These are phyloP conservation scores for Lamellibrachia satsuma DNA, from an alignment of 2,888 invertebrate genomes.

Conservation along the genomic window DNA sequence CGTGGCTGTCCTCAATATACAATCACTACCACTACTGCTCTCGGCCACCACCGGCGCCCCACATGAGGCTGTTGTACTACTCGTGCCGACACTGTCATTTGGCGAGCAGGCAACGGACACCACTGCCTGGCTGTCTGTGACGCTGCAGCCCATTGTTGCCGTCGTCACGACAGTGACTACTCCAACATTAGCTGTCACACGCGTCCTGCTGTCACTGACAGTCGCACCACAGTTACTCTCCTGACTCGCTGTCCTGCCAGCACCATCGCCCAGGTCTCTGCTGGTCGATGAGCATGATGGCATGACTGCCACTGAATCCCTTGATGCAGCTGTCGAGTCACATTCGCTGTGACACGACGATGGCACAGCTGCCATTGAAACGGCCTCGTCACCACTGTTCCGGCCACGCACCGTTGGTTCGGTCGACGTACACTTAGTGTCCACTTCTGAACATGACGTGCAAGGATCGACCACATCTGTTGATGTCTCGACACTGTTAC, in stretches of 20 bases:
- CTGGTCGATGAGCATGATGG: neutral
- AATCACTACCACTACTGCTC: neutral
- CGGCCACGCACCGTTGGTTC: neutral
- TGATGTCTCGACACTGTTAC: constrained; percentile 1
- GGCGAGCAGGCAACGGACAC: neutral
- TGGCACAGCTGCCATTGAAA: neutral
- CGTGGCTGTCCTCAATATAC: neutral
- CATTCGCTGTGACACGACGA: neutral
- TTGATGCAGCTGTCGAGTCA: neutral
- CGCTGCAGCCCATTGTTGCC: neutral
- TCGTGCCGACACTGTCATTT: neutral
- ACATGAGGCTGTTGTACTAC: neutral
- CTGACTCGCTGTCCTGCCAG: neutral
- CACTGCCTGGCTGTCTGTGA: neutral
- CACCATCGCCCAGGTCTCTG: neutral
- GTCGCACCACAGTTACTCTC: neutral
- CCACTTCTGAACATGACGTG: neutral
- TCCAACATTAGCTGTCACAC: neutral
- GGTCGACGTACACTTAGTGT: neutral
- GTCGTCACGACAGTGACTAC: neutral
- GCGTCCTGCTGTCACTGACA: neutral
- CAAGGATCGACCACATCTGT: neutral
- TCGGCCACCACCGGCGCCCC: neutral
- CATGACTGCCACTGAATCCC: neutral
- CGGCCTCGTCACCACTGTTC: neutral